Percentiles rank a stretch among this genome's conserved stretches.
phyloP scores from a whole-genome alignment of 2,797 vertebrate genomes.

The Microctenopoma lineatum region DNA sequence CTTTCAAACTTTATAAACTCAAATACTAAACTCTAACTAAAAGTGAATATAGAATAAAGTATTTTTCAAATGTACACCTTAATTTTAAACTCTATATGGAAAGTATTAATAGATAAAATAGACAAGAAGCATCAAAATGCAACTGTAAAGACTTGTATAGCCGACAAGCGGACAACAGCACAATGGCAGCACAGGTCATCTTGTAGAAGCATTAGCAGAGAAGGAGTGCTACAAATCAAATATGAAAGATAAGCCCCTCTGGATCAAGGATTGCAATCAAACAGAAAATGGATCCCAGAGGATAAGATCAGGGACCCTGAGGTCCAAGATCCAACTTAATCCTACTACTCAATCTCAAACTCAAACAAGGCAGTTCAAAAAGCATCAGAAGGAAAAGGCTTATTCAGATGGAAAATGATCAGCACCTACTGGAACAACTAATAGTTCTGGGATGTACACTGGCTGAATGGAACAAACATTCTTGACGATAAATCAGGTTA shows the following conservation, averaged over 20 bases:
- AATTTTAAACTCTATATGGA: constrained; percentile 1
- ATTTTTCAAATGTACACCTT: constrained; percentile 30
- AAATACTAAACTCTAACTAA: not conserved
- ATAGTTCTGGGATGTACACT: constrained; percentile 45
- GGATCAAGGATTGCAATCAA: constrained; percentile 49
- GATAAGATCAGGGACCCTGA: constrained; percentile 37
- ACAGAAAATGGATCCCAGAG: constrained; percentile 49
- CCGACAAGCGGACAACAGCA: not conserved
- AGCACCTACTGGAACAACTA: constrained; percentile 49
- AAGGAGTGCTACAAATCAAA: constrained; percentile 53
- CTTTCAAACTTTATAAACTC: not conserved
- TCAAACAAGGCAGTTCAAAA: constrained; percentile 61
- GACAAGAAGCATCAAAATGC: constrained; percentile 4
- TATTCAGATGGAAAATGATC: constrained; percentile 49
- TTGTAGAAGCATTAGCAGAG: constrained; percentile 35
- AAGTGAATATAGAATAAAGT: not conserved
- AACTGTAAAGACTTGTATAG: not conserved
- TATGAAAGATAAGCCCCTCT: constrained; percentile 50
- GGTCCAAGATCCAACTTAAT: constrained; percentile 62
- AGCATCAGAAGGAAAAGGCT: constrained; percentile 27
- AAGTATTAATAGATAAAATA: constrained; percentile 24
- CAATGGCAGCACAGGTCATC: constrained; percentile 11
- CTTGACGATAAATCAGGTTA: constrained; percentile 57
- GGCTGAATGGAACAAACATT: constrained; percentile 68
- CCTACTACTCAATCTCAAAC: constrained; percentile 62